Conservation (phyloP, 2,888 invertebrate species). For the Cantharis rufa region DNA sequence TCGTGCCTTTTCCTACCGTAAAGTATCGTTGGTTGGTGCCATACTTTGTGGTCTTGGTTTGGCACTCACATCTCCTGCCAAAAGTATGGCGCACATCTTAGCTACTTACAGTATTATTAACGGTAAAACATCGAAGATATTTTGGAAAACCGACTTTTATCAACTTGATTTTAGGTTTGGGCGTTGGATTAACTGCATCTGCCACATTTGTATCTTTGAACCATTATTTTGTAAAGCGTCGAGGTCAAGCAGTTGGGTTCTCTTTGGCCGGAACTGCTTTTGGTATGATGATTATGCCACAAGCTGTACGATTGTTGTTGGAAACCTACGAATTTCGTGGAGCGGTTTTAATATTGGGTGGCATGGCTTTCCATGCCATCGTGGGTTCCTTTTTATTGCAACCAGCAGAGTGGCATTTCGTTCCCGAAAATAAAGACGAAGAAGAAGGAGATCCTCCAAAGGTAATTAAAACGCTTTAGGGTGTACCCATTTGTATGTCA, state of each 20-base stretch:
- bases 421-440: slow-evolving; percentile 62
- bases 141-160: background rate
- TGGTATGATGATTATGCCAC: slow-evolving; percentile 80
- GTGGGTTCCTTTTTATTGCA: slow-evolving; percentile 71
- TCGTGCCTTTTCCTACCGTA: slow-evolving; percentile 74
- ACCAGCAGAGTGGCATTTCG: slow-evolving; percentile 73
- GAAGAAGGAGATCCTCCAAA: slow-evolving; percentile 57
- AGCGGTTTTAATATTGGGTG: slow-evolving; percentile 70
- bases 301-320: slow-evolving; percentile 68
- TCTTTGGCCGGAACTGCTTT: slow-evolving; percentile 81
- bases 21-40: slow-evolving; percentile 71
- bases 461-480: slow-evolving; percentile 37
- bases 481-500: background rate
- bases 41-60: slow-evolving; percentile 69
- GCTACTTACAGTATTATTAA: slow-evolving; percentile 76
- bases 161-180: slow-evolving; percentile 62
- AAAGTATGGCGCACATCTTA: slow-evolving; percentile 72
- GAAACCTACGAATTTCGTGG: slow-evolving; percentile 69
- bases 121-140: slow-evolving; percentile 58
- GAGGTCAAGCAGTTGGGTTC: slow-evolving; percentile 79
- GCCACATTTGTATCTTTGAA: slow-evolving; percentile 80
- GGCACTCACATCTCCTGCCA: slow-evolving; percentile 69
- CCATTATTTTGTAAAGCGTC: slow-evolving; percentile 75
- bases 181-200: slow-evolving; percentile 76
- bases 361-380: slow-evolving; percentile 68